Evolutionary conservation across 2,797 vertebrate species (phyloP).

Genomic region (Morus bassanus): DNA sequence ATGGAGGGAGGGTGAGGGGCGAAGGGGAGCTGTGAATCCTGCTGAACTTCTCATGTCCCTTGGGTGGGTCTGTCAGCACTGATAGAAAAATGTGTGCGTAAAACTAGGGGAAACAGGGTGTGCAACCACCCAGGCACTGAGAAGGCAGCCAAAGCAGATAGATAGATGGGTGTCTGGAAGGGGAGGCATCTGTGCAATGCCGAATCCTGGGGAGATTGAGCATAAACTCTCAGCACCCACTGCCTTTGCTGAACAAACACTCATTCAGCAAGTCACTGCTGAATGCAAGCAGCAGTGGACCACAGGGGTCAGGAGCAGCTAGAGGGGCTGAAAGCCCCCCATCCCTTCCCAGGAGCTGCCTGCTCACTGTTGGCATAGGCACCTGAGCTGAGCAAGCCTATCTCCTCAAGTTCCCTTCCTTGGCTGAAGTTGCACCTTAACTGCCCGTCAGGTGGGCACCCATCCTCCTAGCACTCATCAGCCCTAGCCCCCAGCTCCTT

Average conservation of each 20-base stretch:
- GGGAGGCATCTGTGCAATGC: background rate
- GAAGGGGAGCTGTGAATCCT: background rate
- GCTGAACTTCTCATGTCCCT: background rate
- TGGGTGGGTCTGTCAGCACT: background rate
- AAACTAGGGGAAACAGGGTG: background rate
- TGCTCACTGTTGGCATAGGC: background rate
- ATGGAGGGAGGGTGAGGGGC: background rate
- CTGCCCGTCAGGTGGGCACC: background rate
- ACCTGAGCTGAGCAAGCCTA: background rate
- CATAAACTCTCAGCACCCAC: too few species aligned
- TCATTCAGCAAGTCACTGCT: background rate
- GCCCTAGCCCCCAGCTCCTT: background rate
- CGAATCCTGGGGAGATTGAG: background rate
- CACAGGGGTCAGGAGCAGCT: fast-evolving
- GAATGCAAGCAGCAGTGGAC: background rate
- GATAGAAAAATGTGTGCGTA: background rate
- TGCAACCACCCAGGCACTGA: background rate
- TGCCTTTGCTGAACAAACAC: background rate
- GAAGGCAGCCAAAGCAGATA: background rate
- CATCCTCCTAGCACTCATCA: background rate
- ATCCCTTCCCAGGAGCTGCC: background rate
- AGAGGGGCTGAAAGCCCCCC: background rate
- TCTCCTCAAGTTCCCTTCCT: background rate
- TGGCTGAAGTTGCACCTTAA: background rate
- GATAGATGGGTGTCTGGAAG: background rate